These are phyloP conservation scores for Chaetura pelagica DNA, from an alignment of 2,113 vertebrate species.

Conservation along the genomic window DNA sequence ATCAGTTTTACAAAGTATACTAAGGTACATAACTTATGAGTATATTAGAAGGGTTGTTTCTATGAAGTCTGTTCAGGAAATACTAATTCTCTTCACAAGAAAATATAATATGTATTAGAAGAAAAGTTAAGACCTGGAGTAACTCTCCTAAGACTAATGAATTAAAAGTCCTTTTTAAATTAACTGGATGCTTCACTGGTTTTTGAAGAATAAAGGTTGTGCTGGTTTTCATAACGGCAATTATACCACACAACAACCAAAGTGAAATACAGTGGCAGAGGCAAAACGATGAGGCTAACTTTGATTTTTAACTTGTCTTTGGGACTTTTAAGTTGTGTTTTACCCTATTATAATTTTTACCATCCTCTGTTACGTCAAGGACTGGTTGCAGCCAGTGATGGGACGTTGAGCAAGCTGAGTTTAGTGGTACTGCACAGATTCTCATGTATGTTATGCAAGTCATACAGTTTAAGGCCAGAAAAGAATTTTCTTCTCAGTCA, in stretches of 20 bases:
- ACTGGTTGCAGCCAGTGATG: background rate
- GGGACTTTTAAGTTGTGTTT: background rate
- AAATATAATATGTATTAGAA: background rate
- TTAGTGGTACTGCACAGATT: background rate
- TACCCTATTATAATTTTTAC: background rate
- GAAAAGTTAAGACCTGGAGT: background rate
- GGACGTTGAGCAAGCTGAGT: background rate
- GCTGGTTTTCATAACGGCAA: background rate
- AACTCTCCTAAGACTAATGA: background rate
- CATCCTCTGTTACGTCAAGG: background rate
- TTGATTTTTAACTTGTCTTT: background rate
- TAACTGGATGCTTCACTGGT: background rate
- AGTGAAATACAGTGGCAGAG: background rate
- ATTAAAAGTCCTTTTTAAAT: background rate
- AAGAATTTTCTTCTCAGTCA: background rate
- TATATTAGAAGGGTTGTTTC: background rate
- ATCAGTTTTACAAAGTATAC: background rate
- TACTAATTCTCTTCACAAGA: background rate
- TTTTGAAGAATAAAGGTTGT: background rate
- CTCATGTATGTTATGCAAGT: background rate
- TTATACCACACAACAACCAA: background rate
- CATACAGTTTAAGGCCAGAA: background rate
- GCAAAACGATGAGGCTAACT: background rate
- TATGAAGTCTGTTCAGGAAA: background rate
- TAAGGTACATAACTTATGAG: background rate